Conservation (phyloP, 1,140 invertebrate genomes). For the Drosophila auraria region DNA sequence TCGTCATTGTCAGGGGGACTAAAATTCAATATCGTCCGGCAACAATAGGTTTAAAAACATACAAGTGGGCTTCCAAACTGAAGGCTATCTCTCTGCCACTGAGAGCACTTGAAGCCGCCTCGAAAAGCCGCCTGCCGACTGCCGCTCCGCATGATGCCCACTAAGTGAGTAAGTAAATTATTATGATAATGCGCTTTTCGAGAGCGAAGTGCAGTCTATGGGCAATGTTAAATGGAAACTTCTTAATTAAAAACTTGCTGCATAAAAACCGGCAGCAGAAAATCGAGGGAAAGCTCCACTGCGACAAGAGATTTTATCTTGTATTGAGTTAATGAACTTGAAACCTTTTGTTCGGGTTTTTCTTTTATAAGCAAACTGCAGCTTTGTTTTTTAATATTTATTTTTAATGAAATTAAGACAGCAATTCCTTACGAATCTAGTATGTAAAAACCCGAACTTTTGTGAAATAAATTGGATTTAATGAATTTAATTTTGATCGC, state of each 20-base stretch:
- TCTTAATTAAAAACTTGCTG: constrained; percentile 81
- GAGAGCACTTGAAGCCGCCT: neutral
- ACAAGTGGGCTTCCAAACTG: constrained; percentile 10
- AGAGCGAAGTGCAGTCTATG: constrained; percentile 43
- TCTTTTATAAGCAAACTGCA: no score
- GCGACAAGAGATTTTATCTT: neutral
- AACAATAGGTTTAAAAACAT: constrained; percentile 6
- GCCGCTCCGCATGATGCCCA: neutral
- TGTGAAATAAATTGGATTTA: no score
- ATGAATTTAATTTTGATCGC: no score
- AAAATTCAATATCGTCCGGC: neutral
- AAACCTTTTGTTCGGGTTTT: neutral
- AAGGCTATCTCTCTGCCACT: constrained; percentile 28
- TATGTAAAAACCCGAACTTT: no score
- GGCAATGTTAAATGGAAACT: constrained; percentile 70
- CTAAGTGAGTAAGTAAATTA: constrained; percentile 78
- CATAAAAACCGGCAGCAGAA: constrained; percentile 46
- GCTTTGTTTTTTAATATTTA: neutral
- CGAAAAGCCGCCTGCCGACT: constrained; percentile 2
- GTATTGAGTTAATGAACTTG: neutral
- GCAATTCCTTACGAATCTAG: no score
- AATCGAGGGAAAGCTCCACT: constrained; percentile 26
- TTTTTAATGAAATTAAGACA: neutral
- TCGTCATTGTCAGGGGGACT: neutral
- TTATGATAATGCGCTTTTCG: constrained; percentile 62